These are phyloP conservation scores for Sarcophaga caerulescens DNA, from an alignment of 2,888 invertebrate genomes.

Conservation along the genomic window DNA sequence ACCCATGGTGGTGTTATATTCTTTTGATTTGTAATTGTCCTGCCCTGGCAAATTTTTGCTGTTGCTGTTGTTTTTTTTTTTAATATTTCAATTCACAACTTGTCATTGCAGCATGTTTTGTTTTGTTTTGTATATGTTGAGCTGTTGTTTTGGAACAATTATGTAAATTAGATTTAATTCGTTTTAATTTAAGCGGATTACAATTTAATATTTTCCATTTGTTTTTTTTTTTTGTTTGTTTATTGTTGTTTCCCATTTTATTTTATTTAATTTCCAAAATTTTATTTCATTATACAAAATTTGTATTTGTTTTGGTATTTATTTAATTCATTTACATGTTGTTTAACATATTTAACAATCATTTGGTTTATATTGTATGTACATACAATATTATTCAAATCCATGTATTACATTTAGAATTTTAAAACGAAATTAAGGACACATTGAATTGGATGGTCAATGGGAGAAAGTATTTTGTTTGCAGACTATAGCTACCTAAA, in stretches of 20 bases:
- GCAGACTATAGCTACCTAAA: too few relatives aligned
- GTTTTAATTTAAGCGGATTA: conserved; percentile 80
- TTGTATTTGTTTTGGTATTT: conserved; percentile 69
- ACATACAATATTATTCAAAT: conserved; percentile 15
- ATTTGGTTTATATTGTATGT: conserved; percentile 49
- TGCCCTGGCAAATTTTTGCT: conserved; percentile 40
- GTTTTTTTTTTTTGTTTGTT: conserved; percentile 58
- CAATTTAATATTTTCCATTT: conserved; percentile 73
- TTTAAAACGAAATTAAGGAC: conserved; percentile 34
- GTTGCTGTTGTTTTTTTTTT: conserved; percentile 9
- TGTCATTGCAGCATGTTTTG: conserved; percentile 5
- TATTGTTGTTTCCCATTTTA: conserved; percentile 41
- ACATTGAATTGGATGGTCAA: not conserved
- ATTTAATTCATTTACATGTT: conserved; percentile 69
- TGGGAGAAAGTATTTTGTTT: too few relatives aligned
- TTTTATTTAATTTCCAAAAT: conserved; percentile 8
- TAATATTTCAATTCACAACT: not conserved
- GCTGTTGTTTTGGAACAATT: conserved; percentile 72
- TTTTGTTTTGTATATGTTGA: conserved; percentile 36
- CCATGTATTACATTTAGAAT: conserved; percentile 37
- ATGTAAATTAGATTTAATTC: conserved; percentile 79
- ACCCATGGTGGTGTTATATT: conserved; percentile 32
- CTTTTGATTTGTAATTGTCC: conserved; percentile 42
- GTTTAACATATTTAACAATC: conserved; percentile 68
- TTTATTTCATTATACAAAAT: conserved; percentile 3